Percentiles rank a stretch among this genome's conserved stretches.
Conservation (phyloP, 1,140 invertebrate species). For the Caenorhabditis remanei region DNA sequence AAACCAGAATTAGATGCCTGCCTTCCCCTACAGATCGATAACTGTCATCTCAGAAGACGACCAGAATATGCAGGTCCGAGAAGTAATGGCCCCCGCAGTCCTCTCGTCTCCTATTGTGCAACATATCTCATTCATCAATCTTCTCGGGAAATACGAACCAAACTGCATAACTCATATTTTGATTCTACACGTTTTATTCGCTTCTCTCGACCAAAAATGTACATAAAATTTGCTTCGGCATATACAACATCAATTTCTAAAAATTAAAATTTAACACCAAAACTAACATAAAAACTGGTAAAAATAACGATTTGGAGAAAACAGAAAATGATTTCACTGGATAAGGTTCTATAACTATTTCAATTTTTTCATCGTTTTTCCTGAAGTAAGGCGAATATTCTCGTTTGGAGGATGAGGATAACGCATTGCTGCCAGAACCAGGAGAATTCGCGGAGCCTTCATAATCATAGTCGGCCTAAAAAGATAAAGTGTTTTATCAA, state of each 20-base stretch:
- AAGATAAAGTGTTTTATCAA: neutral
- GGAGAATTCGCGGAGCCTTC: conserved; percentile 11
- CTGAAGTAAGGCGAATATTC: conserved; percentile 30
- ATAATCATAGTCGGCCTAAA: conserved; percentile 24
- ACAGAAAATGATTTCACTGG: neutral
- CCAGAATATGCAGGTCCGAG: too few relatives aligned
- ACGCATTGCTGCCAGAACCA: neutral
- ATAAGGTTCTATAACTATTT: conserved; percentile 36
- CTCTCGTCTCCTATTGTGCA: too few relatives aligned
- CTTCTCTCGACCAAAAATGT: neutral
- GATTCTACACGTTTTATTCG: conserved; percentile 14
- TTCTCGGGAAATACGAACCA: too few relatives aligned
- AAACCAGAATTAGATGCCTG: too few relatives aligned
- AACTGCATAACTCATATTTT: too few relatives aligned
- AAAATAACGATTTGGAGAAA: neutral
- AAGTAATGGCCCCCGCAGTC: too few relatives aligned
- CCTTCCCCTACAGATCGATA: too few relatives aligned
- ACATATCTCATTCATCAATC: too few relatives aligned
- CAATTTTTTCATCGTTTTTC: conserved; percentile 17
- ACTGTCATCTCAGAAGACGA: too few relatives aligned
- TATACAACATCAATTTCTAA: neutral
- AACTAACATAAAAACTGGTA: neutral
- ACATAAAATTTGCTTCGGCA: neutral
- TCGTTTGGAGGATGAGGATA: neutral
- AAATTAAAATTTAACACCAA: neutral